A percentile compares a stretch with the other conserved stretches of the same genome.
Conservation (phyloP, 2,888 invertebrate genomes). For the Dugesia japonica region DNA sequence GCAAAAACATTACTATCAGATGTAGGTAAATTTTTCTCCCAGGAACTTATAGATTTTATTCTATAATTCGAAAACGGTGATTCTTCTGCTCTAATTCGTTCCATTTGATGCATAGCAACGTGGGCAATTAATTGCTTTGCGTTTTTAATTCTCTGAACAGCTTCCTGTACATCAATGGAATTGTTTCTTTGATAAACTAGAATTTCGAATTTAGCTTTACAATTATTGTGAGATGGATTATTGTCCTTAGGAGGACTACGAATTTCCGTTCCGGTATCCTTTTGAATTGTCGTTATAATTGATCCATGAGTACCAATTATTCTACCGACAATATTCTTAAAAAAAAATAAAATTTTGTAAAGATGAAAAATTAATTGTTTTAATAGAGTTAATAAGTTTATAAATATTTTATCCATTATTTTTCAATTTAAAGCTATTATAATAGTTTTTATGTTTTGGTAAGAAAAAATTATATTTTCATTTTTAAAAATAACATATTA, state of each 20-base stretch:
- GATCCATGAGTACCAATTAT: slow-evolving; percentile 32
- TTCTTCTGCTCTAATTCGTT: slow-evolving; percentile 9
- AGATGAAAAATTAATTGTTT: too few species aligned
- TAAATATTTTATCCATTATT: too few species aligned
- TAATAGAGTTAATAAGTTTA: too few species aligned
- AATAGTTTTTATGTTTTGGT: too few species aligned
- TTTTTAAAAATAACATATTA: too few species aligned
- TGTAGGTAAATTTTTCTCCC: background rate
- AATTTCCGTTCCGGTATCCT: slow-evolving; percentile 31
- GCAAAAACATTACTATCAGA: background rate
- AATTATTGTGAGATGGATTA: slow-evolving; percentile 21
- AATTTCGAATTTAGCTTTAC: slow-evolving; percentile 30
- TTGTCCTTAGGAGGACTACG: slow-evolving; percentile 30
- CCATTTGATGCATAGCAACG: slow-evolving; percentile 29
- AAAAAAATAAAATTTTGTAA: background rate
- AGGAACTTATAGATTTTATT: background rate
- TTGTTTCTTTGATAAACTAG: slow-evolving; percentile 28
- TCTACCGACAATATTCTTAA: slow-evolving; percentile 29
- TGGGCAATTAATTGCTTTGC: slow-evolving; percentile 30
- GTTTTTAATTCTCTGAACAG: slow-evolving; percentile 25
- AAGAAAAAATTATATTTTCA: too few species aligned
- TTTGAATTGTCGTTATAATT: slow-evolving; percentile 32
- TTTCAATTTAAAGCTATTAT: too few species aligned
- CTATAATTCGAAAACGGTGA: slow-evolving; percentile 14
- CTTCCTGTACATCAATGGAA: slow-evolving; percentile 24